phyloP scores from a whole-genome alignment of 1,140 invertebrate species.

The Drosophila kurseongensis region DNA sequence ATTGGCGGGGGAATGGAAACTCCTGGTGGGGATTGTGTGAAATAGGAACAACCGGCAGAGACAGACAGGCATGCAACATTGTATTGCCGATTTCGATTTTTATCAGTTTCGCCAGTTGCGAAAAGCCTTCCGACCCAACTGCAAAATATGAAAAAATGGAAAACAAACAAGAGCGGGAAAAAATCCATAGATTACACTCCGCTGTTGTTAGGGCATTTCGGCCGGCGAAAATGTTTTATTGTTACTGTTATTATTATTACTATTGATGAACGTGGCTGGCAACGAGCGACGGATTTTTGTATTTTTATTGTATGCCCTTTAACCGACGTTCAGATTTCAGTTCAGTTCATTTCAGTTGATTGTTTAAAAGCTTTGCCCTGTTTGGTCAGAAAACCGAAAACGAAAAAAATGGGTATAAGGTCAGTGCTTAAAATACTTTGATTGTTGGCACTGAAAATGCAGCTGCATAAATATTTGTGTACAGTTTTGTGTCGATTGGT shows the following conservation, averaged over 20 bases:
- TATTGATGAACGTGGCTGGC: slow-evolving; percentile 58
- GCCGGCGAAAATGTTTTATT: slow-evolving; percentile 46
- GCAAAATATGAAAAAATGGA: slow-evolving; percentile 30
- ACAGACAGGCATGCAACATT: slow-evolving; percentile 43
- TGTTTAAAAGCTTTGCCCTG: slow-evolving; percentile 55
- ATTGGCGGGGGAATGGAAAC: neutral
- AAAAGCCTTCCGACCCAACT: slow-evolving; percentile 51
- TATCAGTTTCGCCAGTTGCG: slow-evolving; percentile 52
- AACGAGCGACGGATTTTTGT: slow-evolving; percentile 14
- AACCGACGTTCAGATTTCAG: slow-evolving; percentile 10
- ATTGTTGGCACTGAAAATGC: slow-evolving; percentile 46
- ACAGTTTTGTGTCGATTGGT: slow-evolving; percentile 33
- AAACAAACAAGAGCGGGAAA: slow-evolving; percentile 15
- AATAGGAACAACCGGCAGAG: slow-evolving; percentile 39
- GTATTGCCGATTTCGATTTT: slow-evolving; percentile 56
- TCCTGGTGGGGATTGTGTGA: slow-evolving; percentile 24
- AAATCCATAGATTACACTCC: slow-evolving; percentile 47
- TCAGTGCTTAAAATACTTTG: slow-evolving; percentile 41
- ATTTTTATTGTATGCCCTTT: slow-evolving; percentile 13
- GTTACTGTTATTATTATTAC: slow-evolving; percentile 68
- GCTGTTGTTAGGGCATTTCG: slow-evolving; percentile 53
- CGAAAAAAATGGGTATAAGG: slow-evolving; percentile 16
- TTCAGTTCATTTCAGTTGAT: slow-evolving; percentile 42
- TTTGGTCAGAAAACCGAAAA: slow-evolving; percentile 14
- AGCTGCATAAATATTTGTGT: slow-evolving; percentile 33